Conservation (phyloP, 2,888 invertebrate species). For the Melanostoma scalare region DNA sequence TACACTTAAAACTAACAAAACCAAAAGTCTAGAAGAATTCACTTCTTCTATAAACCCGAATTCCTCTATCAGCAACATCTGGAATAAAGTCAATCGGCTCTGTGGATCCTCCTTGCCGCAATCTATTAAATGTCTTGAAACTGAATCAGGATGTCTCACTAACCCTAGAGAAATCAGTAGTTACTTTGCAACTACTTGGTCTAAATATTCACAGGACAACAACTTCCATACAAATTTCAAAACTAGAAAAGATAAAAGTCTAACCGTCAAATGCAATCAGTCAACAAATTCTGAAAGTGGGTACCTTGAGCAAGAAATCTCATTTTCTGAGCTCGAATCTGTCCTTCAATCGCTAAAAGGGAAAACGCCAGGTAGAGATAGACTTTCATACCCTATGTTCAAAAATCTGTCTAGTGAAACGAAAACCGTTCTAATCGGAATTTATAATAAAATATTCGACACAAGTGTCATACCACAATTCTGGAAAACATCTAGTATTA, state of each 20-base stretch:
- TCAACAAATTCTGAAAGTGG: background rate
- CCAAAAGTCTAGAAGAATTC: constrained; percentile 5
- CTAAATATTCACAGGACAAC: constrained; percentile 2
- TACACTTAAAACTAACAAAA: constrained; percentile 3
- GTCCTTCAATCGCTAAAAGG: too few relatives aligned
- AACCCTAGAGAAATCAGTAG: background rate
- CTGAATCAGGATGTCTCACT: background rate
- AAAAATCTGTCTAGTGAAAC: background rate
- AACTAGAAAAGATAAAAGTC: constrained; percentile 7
- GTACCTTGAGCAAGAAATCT: too few relatives aligned
- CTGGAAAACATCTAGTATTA: constrained; percentile 8
- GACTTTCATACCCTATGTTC: background rate
- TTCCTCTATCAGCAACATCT: constrained; percentile 1
- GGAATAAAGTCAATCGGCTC: constrained; percentile 7
- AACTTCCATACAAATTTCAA: constrained; percentile 13
- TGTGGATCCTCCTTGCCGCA: background rate
- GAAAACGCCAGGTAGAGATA: too few relatives aligned
- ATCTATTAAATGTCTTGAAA: background rate
- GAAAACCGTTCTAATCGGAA: too few relatives aligned
- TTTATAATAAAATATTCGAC: background rate
- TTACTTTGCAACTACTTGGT: background rate
- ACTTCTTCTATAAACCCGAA: background rate
- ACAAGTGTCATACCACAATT: constrained; percentile 10
- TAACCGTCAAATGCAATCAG: background rate
- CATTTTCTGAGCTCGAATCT: too few relatives aligned